Base-by-base conservation (phyloP, 1,140 invertebrate species). In the Drosophila burlai region DNA sequence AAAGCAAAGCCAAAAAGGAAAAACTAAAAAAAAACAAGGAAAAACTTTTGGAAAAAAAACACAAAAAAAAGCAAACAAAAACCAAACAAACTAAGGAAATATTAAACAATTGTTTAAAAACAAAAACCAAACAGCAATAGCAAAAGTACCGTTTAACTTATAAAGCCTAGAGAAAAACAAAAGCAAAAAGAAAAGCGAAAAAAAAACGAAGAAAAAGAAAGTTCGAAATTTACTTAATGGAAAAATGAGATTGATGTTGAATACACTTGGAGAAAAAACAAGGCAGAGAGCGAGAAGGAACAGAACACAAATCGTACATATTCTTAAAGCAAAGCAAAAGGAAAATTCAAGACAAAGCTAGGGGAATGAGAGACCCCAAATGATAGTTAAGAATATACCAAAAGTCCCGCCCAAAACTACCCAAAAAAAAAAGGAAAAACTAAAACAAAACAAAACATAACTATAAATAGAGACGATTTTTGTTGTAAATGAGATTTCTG, bases 131-230 rank as follows among this genome's bases (percentile, higher is more conserved):
- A 80, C 81, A 91, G 83, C 89, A 90, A 84, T 87, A 84, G 84
- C 76, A 75, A 81, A 78, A 78, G 73, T 87, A 89, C 73, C 81
- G 74, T 87, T 84, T 78, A 87, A 84, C 84, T 84, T 87, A 71
- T 75, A 87, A 91, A 74, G 80, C 54, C 40, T 72, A 83, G 68
- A 68, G 67, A 77, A 72, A 69, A 45, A n/a, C 5, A n/a, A 34
- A 31, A 34, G 3, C 8, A 10, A 34, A 54, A 34, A 6, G 7
- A 34, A 31, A 34, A 29, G 7, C 34, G 26, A 29, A 29, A 9
- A 55, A 3, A 54, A 64, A 61, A 66, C 59, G 46, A 58, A 72
- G 55, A 65, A 64, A 69, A 67, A 58, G 34, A 36, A 82, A 85
- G 55, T 84, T 81, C 87, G 72, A 83, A 81, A 68, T 78, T 78